Percentiles rank a stretch among this genome's conserved stretches.
Evolutionary conservation across 1,140 invertebrate species (phyloP).

Genomic region (Neodiprion pinetum): DNA sequence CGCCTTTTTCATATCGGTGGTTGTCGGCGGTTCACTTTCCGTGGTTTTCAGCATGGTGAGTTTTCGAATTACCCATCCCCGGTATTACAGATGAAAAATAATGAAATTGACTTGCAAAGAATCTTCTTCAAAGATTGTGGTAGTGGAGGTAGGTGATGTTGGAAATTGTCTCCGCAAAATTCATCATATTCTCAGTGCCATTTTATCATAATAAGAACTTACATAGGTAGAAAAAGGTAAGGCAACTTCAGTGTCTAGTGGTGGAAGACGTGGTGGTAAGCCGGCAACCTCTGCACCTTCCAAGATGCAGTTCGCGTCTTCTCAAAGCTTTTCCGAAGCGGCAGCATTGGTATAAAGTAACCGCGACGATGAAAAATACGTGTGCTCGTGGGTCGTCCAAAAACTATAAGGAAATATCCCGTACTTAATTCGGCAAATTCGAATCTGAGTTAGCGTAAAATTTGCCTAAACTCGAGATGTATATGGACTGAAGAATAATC

Average conservation of each 20-base stretch:
- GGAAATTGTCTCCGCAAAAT: neutral
- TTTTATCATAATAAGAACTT: too few relatives aligned
- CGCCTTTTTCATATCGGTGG: slow-evolving; percentile 3
- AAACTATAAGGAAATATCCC: too few relatives aligned
- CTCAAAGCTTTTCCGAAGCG: too few relatives aligned
- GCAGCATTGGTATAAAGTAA: too few relatives aligned
- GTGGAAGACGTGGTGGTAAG: neutral
- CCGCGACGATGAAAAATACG: too few relatives aligned
- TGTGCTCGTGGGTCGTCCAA: too few relatives aligned
- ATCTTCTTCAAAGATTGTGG: neutral
- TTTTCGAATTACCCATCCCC: neutral
- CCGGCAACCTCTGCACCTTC: neutral
- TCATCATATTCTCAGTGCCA: neutral
- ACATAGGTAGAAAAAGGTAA: neutral
- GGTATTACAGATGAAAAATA: neutral
- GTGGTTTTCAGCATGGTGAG: slow-evolving; percentile 2
- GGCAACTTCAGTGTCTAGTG: neutral
- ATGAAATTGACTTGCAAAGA: neutral
- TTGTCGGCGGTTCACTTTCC: slow-evolving; percentile 17
- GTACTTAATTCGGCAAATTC: too few relatives aligned
- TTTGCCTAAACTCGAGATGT: too few relatives aligned
- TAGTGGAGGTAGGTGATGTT: neutral
- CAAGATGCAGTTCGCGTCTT: neutral
- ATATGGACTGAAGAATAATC: neutral
- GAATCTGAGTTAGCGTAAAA: too few relatives aligned